Evolutionary conservation across 2,113 vertebrate species (phyloP).

Genomic region (Syngnathus scovelli): DNA sequence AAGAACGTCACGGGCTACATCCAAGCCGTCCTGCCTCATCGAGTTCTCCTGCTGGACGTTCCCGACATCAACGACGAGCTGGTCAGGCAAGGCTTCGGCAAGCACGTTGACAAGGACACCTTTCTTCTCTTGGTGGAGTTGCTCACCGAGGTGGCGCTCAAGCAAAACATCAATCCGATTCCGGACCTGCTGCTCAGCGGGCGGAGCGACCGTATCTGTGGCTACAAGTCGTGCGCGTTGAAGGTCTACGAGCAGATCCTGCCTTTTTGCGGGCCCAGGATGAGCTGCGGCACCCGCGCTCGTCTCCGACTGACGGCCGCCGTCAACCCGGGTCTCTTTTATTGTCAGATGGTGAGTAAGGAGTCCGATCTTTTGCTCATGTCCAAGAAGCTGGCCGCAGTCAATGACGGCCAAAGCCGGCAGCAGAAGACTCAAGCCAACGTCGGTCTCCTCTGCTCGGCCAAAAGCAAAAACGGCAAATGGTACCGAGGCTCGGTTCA

Average conservation of each 20-base stretch:
- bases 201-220: conserved; percentile 37
- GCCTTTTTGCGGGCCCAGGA: conserved; percentile 60
- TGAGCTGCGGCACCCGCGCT: conserved; percentile 69
- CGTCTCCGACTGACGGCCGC: conserved; percentile 77
- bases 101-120: conserved; percentile 76
- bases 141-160: conserved; percentile 66
- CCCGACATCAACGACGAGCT: conserved; percentile 76
- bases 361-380: conserved; percentile 72
- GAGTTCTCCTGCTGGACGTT: conserved; percentile 78
- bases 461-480: conserved; percentile 76
- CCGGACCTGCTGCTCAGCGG: conserved; percentile 61
- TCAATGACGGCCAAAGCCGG: conserved; percentile 63
- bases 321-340: conserved; percentile 74
- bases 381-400: conserved; percentile 66
- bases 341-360: conserved; percentile 76
- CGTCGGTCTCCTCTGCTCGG: conserved; percentile 80
- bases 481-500: conserved; percentile 87
- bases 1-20: conserved; percentile 74
- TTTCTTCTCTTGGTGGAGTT: conserved; percentile 81
- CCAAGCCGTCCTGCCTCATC: conserved; percentile 72
- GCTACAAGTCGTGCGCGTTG: conserved; percentile 38
- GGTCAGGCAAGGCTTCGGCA: conserved; percentile 75
- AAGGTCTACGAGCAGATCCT: conserved; percentile 65
- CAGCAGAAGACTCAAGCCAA: conserved; percentile 58
- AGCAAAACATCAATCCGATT: conserved; percentile 46